Evolutionary conservation across 2,113 vertebrate species (phyloP), one percentile per base, ranked within the genome.

Genomic region (Pelmatolapia mariae): DNA sequence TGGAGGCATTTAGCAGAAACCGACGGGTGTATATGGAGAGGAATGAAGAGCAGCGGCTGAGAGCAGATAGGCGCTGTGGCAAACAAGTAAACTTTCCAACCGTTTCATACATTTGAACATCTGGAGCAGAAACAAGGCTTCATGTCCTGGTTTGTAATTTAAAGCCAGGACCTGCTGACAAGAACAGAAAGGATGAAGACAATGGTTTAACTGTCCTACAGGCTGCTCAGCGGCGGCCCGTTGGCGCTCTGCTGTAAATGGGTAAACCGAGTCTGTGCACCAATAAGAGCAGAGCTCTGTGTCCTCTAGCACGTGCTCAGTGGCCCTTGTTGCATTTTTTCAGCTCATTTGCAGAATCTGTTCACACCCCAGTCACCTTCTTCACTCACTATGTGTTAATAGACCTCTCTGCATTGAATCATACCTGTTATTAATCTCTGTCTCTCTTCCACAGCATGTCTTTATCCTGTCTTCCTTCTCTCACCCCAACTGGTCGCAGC

Each of bases 1-100:
- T 92, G 87, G 80, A 91, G 59, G 45, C 89, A 59, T 80, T 89
- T 52, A 79, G 40, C 13, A 38, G 53, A 54, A 24, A 56, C 53
- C 45, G 80, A 84, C 80, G 38, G 76, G 47, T 38, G 31, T 76
- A n/a, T 26, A 36, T 18, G 78, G 85, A 53, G 29, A 85, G 26
- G 22, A 86, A 80, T 54, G n/a, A 88, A 68, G 59, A 2, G 4
- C 66, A 29, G 38, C 33, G 4, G 24, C 56, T 10, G 19, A 54
- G 5, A 81, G 43, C 13, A 78, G 9, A 33, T 8, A 26, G n/a
- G 33, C 13, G 19, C 33, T 19, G 78, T n/a, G 33, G 52, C 13
- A 2, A 8, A 29, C 47, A 89, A 4, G 45, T 4, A 8, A 12
- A 79, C 82, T 31, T 47, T 24, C 45, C 52, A 63, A 13, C 43